Conservation (phyloP, 2,888 invertebrate genomes). For the Sylvicola cinctus region DNA sequence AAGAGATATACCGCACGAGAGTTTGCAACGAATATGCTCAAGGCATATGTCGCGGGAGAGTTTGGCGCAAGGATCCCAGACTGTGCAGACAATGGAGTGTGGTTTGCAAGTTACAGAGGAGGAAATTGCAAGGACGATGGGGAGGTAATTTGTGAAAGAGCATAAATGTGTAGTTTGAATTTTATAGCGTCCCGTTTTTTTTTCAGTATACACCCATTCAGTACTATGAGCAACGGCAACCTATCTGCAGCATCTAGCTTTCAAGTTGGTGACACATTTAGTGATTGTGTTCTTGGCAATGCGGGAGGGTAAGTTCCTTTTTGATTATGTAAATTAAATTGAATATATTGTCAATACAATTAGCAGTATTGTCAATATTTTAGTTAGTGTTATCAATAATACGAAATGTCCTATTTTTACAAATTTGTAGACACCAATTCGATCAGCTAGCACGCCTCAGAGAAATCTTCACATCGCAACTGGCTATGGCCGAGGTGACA, state of each 20-base stretch:
- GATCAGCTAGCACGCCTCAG: conserved; percentile 64
- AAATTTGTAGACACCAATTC: conserved; percentile 31
- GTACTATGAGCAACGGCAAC: conserved; percentile 80
- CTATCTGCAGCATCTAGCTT: conserved; percentile 80
- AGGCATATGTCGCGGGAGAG: conserved; percentile 40
- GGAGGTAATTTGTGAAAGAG: conserved; percentile 22
- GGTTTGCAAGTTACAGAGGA: conserved; percentile 85
- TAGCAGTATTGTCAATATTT: neutral
- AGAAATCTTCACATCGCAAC: conserved; percentile 59
- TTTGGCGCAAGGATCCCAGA: conserved; percentile 45
- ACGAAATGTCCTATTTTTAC: neutral
- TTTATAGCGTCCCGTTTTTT: neutral
- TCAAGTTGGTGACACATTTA: conserved; percentile 24
- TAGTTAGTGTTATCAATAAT: neutral
- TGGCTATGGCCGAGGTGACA: conserved; percentile 52
- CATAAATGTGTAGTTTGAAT: neutral
- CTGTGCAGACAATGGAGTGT: conserved; percentile 68
- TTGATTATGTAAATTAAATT: neutral
- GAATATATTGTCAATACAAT: neutral
- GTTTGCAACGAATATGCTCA: conserved; percentile 36
- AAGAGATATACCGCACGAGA: conserved; percentile 65
- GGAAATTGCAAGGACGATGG: conserved; percentile 77
- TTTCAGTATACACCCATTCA: conserved; percentile 58
- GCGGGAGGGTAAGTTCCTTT: conserved; percentile 18
- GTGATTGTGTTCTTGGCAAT: conserved; percentile 24